Evolutionary conservation across 1,140 invertebrate species (phyloP).

Genomic region (Theocolax elegans): DNA sequence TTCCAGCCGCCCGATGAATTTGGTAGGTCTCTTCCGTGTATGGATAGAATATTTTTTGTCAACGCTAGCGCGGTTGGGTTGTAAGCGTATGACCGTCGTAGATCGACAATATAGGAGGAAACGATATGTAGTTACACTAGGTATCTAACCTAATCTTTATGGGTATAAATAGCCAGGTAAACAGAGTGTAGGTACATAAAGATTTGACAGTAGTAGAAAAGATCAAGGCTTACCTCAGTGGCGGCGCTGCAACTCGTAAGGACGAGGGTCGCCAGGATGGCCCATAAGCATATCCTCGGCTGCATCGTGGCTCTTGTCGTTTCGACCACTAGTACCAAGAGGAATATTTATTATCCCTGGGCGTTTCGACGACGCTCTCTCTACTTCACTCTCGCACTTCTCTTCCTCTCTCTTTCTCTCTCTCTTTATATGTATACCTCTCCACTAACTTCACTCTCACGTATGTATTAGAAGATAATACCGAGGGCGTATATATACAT

Average conservation of each 20-base stretch:
- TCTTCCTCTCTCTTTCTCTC: not conserved
- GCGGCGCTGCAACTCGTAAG: slow-evolving; percentile 53
- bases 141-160: too few species aligned
- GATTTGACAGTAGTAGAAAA: not conserved
- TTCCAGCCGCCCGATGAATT: not conserved
- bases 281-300: slow-evolving; percentile 57
- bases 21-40: too few species aligned
- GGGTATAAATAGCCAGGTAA: too few species aligned
- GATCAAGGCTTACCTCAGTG: slow-evolving; percentile 52
- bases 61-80: not conserved
- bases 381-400: not conserved
- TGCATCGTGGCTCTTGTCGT: slow-evolving; percentile 51
- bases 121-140: too few species aligned
- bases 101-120: not conserved
- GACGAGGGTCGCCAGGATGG: slow-evolving; percentile 50
- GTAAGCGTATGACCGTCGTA: not conserved
- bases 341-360: too few species aligned
- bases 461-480: too few species aligned
- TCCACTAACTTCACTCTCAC: too few species aligned
- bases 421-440: too few species aligned
- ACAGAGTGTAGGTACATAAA: too few species aligned
- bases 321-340: too few species aligned
- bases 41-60: not conserved
- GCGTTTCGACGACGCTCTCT: not conserved
- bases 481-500: too few species aligned